These are phyloP conservation scores for Hycleus phaleratus DNA, from an alignment of 1,140 invertebrate genomes.

Conservation along the genomic window DNA sequence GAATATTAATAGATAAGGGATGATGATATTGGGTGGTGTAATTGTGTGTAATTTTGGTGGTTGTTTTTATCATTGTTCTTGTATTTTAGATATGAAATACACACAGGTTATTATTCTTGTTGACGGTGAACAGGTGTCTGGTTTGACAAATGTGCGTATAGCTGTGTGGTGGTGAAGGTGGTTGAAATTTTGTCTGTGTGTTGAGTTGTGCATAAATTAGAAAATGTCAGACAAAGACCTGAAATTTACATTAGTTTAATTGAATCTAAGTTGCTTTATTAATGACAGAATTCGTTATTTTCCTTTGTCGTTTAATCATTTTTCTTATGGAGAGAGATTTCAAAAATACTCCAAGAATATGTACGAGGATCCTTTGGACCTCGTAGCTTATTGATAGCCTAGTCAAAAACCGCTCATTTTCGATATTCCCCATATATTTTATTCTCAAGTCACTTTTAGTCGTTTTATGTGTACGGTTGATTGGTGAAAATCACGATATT, in stretches of 20 bases:
- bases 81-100: too few species aligned
- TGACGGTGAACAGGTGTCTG: conserved; percentile 12
- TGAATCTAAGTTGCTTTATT: conserved; percentile 1
- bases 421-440: too few species aligned
- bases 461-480: too few species aligned
- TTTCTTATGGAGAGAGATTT: too few species aligned
- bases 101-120: background rate
- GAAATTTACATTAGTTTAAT: conserved; percentile 14
- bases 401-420: too few species aligned
- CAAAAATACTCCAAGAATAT: too few species aligned
- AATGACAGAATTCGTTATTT: too few species aligned
- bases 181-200: background rate
- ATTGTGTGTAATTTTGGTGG: background rate
- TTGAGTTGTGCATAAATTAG: conserved; percentile 7
- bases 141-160: conserved; percentile 6
- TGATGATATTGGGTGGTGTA: background rate
- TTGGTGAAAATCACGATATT: too few species aligned
- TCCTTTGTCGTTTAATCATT: too few species aligned
- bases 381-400: too few species aligned
- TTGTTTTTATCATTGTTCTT: background rate
- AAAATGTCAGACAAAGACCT: conserved; percentile 11
- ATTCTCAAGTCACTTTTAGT: too few species aligned
- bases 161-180: background rate
- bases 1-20: background rate
- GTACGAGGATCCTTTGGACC: too few species aligned